A percentile compares a stretch with the other conserved stretches of the same genome.
These are phyloP conservation scores for Melanocharis versteri DNA, from an alignment of 2,113 vertebrate species.

Conservation along the genomic window DNA sequence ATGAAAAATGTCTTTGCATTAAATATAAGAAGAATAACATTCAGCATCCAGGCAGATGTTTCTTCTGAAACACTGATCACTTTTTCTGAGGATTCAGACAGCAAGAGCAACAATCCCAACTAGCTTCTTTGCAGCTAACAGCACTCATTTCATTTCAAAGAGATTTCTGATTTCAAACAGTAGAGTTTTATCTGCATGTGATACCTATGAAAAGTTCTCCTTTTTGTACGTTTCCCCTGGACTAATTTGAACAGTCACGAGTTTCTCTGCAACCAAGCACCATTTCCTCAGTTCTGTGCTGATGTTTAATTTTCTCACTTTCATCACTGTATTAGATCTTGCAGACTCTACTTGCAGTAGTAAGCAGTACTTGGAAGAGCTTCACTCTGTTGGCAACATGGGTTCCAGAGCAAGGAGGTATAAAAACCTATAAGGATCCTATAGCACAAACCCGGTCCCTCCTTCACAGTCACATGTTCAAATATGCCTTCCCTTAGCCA, in stretches of 20 bases:
- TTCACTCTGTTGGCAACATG: neutral
- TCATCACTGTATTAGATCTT: neutral
- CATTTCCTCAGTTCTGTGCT: neutral
- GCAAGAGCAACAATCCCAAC: neutral
- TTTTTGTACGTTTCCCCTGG: neutral
- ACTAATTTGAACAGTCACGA: neutral
- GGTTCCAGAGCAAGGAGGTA: neutral
- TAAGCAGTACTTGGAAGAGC: neutral
- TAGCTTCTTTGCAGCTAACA: neutral
- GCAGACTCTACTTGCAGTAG: neutral
- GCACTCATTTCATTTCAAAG: neutral
- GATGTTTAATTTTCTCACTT: neutral
- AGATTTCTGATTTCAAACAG: neutral
- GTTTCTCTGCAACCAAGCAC: neutral
- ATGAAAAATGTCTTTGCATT: neutral
- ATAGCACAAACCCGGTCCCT: neutral
- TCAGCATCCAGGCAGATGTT: neutral
- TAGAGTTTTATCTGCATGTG: neutral
- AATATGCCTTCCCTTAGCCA: neutral
- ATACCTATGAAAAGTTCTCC: neutral
- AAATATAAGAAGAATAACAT: neutral
- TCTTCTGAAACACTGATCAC: neutral
- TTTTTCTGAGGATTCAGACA: neutral
- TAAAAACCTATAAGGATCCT: neutral
- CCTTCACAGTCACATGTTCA: neutral